Evolutionary conservation across 1,140 invertebrate genomes (phyloP).

Genomic region (Diorhabda sublineata): DNA sequence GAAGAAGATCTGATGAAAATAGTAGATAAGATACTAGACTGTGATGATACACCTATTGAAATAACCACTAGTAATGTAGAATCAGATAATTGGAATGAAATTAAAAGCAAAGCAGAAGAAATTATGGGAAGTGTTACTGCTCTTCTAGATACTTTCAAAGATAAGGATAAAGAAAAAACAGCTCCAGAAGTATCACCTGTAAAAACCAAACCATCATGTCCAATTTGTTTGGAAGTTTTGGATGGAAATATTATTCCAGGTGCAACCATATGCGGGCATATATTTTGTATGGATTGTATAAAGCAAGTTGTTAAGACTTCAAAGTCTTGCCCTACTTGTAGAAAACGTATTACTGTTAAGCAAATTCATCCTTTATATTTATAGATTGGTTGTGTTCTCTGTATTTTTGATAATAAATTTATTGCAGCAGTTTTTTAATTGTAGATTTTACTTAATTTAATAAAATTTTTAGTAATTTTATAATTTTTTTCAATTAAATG

Average conservation of each 20-base stretch:
- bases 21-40: slow-evolving; percentile 14
- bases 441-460: too few relatives aligned
- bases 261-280: slow-evolving; percentile 30
- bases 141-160: slow-evolving; percentile 17
- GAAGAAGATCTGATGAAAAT: slow-evolving; percentile 12
- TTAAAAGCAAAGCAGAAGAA: slow-evolving; percentile 26
- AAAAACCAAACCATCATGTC: slow-evolving; percentile 23
- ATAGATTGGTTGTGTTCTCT: too few relatives aligned
- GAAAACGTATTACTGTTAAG: slow-evolving; percentile 17
- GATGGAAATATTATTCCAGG: slow-evolving; percentile 16
- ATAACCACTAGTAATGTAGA: slow-evolving; percentile 12
- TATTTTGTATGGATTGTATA: slow-evolving; percentile 28
- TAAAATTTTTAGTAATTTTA: too few relatives aligned
- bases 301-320: slow-evolving; percentile 18
- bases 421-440: too few relatives aligned
- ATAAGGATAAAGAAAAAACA: slow-evolving; percentile 19
- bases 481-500: too few relatives aligned
- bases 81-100: slow-evolving; percentile 25
- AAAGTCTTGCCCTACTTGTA: slow-evolving; percentile 31
- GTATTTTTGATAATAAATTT: too few relatives aligned
- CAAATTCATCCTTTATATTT: slow-evolving; percentile 14
- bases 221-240: slow-evolving; percentile 28
- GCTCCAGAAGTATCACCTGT: slow-evolving; percentile 12
- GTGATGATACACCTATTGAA: slow-evolving; percentile 1
- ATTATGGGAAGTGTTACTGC: slow-evolving; percentile 23